These are phyloP conservation scores for Botia kubotai DNA, from an alignment of 2,797 vertebrate species.

Conservation along the genomic window DNA sequence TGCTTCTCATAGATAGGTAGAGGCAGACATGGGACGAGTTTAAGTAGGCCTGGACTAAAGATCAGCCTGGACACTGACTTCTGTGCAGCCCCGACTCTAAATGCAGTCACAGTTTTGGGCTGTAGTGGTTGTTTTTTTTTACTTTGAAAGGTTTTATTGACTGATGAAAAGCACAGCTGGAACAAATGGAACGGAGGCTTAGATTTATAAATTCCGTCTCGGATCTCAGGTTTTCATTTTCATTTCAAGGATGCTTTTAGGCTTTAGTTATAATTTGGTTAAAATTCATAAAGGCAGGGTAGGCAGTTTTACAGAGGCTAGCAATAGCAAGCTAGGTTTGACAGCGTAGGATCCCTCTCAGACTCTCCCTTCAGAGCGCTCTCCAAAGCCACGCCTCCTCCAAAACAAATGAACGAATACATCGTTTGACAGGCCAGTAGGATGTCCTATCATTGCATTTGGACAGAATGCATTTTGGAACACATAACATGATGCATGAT, in stretches of 20 bases:
- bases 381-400: too few species aligned
- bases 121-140: neutral
- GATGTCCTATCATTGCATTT: too few species aligned
- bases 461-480: too few species aligned
- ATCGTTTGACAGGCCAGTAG: too few species aligned
- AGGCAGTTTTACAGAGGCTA: too few species aligned
- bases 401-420: too few species aligned
- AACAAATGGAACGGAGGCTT: neutral
- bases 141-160: neutral
- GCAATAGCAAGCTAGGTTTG: too few species aligned
- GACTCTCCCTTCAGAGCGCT: too few species aligned
- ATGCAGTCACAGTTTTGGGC: neutral
- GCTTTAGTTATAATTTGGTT: too few species aligned
- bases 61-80: slow-evolving; percentile 21
- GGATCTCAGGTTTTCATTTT: neutral
- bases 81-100: neutral
- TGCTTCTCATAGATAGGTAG: slow-evolving; percentile 42
- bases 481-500: too few species aligned
- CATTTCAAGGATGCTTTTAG: neutral
- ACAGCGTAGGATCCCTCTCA: too few species aligned
- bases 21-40: slow-evolving; percentile 12
- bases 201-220: neutral
- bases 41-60: slow-evolving; percentile 7
- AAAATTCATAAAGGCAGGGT: neutral
- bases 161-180: neutral